Evolutionary conservation across 2,888 invertebrate genomes (phyloP).

Genomic region (Monoplex corrugatus): DNA sequence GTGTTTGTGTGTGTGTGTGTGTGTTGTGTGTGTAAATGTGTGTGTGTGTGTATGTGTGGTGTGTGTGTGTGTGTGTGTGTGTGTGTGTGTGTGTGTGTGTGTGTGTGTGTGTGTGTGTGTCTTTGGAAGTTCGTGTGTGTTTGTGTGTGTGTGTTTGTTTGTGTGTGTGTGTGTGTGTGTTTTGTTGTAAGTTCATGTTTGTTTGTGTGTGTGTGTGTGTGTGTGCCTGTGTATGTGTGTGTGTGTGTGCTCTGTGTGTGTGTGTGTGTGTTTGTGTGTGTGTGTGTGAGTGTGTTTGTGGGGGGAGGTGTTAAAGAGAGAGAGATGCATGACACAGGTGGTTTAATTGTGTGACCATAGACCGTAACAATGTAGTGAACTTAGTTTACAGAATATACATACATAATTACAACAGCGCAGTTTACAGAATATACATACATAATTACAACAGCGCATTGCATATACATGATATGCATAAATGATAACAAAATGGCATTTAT

Average conservation of each 20-base stretch:
- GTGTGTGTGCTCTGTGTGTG: neutral
- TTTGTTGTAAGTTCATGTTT: neutral
- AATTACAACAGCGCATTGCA: neutral
- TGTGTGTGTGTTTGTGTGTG: neutral
- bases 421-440: neutral
- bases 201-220: too few species aligned
- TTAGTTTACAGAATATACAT: neutral
- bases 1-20: too few species aligned
- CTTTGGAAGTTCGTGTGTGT: neutral
- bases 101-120: neutral
- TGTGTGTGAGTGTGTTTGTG: neutral
- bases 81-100: constrained; percentile 25
- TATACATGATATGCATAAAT: neutral
- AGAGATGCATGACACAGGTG: too few species aligned
- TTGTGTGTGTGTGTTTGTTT: neutral
- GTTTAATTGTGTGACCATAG: neutral
- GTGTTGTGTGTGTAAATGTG: too few species aligned
- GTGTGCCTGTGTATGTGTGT: neutral
- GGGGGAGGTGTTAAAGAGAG: neutral
- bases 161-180: neutral
- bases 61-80: constrained; percentile 15
- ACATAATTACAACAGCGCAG: neutral
- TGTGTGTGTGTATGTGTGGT: neutral
- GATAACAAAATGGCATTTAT: too few species aligned
- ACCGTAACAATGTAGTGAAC: neutral